A percentile compares a stretch with the other conserved stretches of the same genome.
These are phyloP conservation scores for Hydractinia symbiolongicarpus DNA, from an alignment of 30 jellyfish, hydroid and myxozoan species.

Conservation along the genomic window DNA sequence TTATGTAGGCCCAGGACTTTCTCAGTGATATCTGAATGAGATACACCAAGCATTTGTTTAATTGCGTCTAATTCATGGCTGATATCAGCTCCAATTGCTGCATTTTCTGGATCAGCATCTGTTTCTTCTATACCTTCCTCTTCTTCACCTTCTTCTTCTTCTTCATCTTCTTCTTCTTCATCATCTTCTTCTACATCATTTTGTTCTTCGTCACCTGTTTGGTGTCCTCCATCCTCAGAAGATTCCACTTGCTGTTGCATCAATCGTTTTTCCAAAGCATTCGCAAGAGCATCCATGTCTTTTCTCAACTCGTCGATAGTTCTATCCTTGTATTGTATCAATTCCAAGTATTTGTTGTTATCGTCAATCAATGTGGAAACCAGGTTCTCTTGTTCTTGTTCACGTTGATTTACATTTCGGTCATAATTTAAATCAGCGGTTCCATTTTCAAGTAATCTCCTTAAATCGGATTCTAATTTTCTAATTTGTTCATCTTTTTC, in stretches of 20 bases:
- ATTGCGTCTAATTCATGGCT: conserved; percentile 2
- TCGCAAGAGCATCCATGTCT: background rate
- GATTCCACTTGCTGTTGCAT: background rate
- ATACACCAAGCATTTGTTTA: conserved; percentile 15
- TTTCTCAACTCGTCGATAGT: conserved; percentile 20
- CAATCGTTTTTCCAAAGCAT: conserved; percentile 19
- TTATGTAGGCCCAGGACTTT: conserved; percentile 23
- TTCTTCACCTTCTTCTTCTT: background rate
- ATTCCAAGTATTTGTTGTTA: conserved; percentile 16
- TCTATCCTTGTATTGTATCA: background rate
- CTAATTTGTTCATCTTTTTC: conserved; percentile 2
- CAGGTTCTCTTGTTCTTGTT: conserved; percentile 2
- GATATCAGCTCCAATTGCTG: background rate
- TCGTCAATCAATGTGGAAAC: background rate
- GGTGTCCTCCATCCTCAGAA: background rate
- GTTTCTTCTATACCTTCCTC: background rate
- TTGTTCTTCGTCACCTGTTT: background rate
- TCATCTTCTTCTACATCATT: background rate
- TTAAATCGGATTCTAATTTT: conserved; percentile 6
- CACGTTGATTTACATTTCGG: background rate
- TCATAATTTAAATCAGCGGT: background rate
- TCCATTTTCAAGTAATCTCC: background rate
- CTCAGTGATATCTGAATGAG: conserved; percentile 27
- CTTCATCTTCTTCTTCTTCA: background rate
- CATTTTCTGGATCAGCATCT: background rate